Conservation (phyloP, 2,113 vertebrate genomes). For the Dasyornis broadbenti region DNA sequence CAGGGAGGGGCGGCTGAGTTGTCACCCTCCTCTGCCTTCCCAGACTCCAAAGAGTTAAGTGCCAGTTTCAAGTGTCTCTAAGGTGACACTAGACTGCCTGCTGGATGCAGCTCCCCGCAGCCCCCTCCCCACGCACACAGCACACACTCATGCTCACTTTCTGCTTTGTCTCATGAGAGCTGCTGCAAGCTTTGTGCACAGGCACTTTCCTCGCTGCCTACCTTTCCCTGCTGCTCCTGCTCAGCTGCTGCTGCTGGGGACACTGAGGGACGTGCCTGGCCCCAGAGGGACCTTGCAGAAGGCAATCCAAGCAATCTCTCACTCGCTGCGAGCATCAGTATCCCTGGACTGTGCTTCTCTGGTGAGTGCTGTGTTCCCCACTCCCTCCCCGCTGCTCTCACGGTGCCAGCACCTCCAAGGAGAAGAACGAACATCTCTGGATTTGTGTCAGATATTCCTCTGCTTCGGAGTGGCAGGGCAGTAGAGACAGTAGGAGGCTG, state of each 20-base stretch:
- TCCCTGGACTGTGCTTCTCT: neutral
- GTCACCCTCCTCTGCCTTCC: neutral
- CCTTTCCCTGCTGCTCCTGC: neutral
- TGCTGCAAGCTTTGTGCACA: neutral
- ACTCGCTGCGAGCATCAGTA: neutral
- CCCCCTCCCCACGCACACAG: slow-evolving; percentile 16
- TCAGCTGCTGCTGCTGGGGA: neutral
- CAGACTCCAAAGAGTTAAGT: slow-evolving; percentile 38
- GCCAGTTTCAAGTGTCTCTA: slow-evolving; percentile 51
- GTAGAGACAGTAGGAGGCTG: neutral
- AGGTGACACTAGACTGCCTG: slow-evolving; percentile 61
- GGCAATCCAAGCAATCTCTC: neutral
- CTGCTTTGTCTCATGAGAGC: slow-evolving; percentile 22
- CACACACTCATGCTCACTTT: slow-evolving; percentile 1
- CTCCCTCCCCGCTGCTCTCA: neutral
- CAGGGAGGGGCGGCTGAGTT: neutral
- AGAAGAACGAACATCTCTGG: neutral
- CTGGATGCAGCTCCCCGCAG: neutral
- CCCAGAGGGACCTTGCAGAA: neutral
- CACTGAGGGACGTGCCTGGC: neutral
- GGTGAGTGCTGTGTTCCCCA: accelerated
- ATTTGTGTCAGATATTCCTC: neutral
- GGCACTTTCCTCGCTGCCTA: neutral
- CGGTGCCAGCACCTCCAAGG: neutral
- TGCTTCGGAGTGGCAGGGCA: neutral